phyloP scores from a whole-genome alignment of 2,888 invertebrate species.

The Sarcophaga carnaria region DNA sequence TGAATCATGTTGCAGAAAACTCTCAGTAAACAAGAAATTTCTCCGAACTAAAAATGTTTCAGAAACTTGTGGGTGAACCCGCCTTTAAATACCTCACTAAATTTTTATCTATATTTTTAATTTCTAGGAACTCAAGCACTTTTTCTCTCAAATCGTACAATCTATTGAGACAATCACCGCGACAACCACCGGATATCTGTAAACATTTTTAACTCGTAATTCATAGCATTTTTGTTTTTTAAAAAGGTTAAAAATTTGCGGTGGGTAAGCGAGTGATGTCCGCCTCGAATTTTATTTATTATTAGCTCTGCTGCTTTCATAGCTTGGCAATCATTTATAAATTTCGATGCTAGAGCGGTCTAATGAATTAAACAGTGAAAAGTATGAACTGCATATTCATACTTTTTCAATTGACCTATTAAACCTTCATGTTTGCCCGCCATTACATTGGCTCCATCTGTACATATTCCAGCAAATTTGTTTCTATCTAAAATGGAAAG shows the following conservation, averaged over 20 bases:
- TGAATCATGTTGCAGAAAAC: no score
- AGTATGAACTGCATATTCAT: neutral
- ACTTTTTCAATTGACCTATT: neutral
- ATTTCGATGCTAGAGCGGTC: neutral
- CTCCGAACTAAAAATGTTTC: no score
- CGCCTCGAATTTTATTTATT: conserved; percentile 25
- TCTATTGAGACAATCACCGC: neutral
- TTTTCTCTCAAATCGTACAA: conserved; percentile 1
- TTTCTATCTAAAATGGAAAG: no score
- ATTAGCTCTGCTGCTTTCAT: conserved; percentile 9
- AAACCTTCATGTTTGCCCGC: no score
- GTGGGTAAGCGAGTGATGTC: conserved; percentile 3
- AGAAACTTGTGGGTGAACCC: no score
- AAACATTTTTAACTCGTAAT: conserved; percentile 1
- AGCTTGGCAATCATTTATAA: neutral
- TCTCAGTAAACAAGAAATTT: no score
- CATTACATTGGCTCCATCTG: no score
- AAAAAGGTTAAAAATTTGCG: neutral
- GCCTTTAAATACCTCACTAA: neutral
- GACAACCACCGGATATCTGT: neutral
- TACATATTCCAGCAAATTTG: no score
- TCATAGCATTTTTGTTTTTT: neutral
- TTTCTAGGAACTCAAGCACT: neutral
- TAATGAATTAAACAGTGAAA: conserved; percentile 25
- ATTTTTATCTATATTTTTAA: neutral